phyloP scores from a whole-genome alignment of 1,140 invertebrate species.

The Pemphigus obesinymphae region DNA sequence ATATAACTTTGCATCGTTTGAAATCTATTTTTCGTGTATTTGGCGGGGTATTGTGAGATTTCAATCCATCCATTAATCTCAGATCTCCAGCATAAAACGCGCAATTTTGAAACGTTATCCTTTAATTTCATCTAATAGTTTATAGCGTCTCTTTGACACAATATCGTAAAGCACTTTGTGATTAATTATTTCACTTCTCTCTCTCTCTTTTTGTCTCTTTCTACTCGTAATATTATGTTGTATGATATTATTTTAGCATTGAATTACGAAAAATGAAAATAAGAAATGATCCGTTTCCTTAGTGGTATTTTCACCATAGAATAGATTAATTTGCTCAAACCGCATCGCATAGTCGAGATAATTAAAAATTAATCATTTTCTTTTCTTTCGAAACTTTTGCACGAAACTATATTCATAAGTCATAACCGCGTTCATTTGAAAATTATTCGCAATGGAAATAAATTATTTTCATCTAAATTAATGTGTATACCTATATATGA shows the following conservation, averaged over 20 bases:
- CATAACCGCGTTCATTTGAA: neutral
- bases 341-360: neutral
- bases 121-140: neutral
- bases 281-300: neutral
- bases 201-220: no score
- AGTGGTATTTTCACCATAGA: neutral
- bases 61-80: neutral
- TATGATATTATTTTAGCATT: neutral
- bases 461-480: no score
- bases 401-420: neutral
- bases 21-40: neutral
- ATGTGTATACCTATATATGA: no score
- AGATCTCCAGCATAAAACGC: no score
- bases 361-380: neutral
- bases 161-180: neutral
- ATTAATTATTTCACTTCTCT: no score
- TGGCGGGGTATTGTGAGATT: neutral
- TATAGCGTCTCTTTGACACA: neutral
- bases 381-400: neutral
- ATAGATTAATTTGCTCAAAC: neutral
- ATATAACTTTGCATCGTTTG: neutral
- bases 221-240: no score
- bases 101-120: neutral
- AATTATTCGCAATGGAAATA: neutral
- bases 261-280: neutral